Percentiles rank a stretch among this genome's conserved stretches.
phyloP scores from a whole-genome alignment of 2,888 invertebrate species.

The Drosophila paranaensis region DNA sequence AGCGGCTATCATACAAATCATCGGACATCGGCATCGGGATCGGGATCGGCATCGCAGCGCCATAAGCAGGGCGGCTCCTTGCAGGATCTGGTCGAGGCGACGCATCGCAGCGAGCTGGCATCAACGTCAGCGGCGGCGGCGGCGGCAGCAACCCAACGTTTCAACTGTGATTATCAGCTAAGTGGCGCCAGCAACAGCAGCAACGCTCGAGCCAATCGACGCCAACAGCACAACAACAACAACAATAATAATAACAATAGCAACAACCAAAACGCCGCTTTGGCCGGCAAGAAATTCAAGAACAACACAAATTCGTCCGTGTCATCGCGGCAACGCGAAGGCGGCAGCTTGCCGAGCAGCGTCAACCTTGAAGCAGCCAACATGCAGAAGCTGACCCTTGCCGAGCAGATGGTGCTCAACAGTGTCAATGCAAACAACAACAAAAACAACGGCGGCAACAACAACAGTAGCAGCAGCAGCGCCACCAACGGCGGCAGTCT shows the following conservation, averaged over 20 bases:
- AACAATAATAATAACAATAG: conserved; percentile 37
- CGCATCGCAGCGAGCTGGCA: conserved; percentile 77
- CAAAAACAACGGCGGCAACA: conserved; percentile 25
- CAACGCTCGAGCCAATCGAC: conserved; percentile 63
- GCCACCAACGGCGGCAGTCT: conserved; percentile 26
- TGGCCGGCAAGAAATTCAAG: conserved; percentile 70
- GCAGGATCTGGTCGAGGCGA: conserved; percentile 87
- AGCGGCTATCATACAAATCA: conserved; percentile 50
- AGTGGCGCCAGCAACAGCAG: conserved; percentile 38
- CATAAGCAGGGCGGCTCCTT: conserved; percentile 87
- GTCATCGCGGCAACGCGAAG: conserved; percentile 87
- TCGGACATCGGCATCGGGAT: conserved; percentile 24
- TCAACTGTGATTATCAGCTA: conserved; percentile 82
- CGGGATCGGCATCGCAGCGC: conserved; percentile 60
- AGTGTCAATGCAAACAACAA: conserved; percentile 15
- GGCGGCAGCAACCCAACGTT: conserved; percentile 64
- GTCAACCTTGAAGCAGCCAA: conserved; percentile 77
- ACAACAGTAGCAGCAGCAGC: conserved; percentile 30
- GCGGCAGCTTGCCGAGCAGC: conserved; percentile 88
- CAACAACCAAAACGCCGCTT: conserved; percentile 68
- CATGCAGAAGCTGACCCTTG: conserved; percentile 51
- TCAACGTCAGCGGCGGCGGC: conserved; percentile 68
- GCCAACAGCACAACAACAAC: conserved; percentile 61
- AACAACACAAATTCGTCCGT: conserved; percentile 66
- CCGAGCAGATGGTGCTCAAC: conserved; percentile 13